Evolutionary conservation across 2,888 invertebrate genomes (phyloP), one percentile per base, ranked within the genome.

Genomic region (Drosophila melanocephala): DNA sequence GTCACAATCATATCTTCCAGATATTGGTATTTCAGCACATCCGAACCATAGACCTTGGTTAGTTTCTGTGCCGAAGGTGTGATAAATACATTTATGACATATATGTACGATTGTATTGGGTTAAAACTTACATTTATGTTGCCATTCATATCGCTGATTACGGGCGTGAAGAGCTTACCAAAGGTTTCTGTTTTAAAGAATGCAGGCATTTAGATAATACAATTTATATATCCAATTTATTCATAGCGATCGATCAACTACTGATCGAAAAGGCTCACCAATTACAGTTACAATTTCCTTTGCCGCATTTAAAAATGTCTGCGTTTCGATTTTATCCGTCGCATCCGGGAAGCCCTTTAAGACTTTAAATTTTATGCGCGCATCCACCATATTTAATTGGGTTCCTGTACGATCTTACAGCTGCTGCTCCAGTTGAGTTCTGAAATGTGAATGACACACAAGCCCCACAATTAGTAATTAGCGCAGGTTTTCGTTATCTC

Each of bases 61-160:
- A 96, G 93, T 95, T 96, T 96, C 96, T 96, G 35, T 37, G 12
- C 30, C 32, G 16, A 58, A 32, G 22, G 12, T 58, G 22, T 30
- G 19, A n/a, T 30, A 9, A 30, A 7, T 42, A 9, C 12, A 4
- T 30, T 16, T 30, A 19, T 37, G 4, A 9, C 9, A 12, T 37
- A 6, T 3, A 9, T 30, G 14, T 30, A 9, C 1, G 9, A n/a
- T 1, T 39, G 30, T 3, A 33, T 32, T 32, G 19, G 22, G 2
- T 35, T 22, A 2, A 33, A 28, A 60, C 87, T 95, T 94, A 96
- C 97, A 92, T 95, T 95, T 81, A 97, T 95, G 93, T 97, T 97
- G 84, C 96, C 96, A 93, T 95, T 95, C 95, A 97, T 96, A 90
- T 97, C 97, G 93, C 95, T 95, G 86, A 95, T 96, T 50, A 97